Evolutionary conservation across 2,888 invertebrate genomes (phyloP).

Genomic region (Sussaba pulchella): DNA sequence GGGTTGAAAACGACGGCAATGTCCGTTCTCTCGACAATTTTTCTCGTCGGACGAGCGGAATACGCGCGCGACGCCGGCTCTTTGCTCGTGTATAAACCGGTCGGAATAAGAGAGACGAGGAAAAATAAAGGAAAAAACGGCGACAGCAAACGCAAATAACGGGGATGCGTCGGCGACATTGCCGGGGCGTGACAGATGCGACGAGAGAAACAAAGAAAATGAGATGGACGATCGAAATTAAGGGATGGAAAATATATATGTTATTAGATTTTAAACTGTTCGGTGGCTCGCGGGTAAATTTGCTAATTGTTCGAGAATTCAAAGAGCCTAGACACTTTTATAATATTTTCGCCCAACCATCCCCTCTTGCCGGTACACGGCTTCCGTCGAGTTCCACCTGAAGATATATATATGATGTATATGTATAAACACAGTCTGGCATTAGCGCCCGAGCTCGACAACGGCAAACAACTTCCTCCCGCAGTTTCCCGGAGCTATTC

Average conservation of each 20-base stretch:
- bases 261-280: constrained; percentile 79
- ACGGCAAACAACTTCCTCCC: constrained; percentile 60
- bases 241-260: constrained; percentile 63
- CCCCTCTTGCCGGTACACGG: not conserved
- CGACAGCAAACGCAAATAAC: constrained; percentile 42
- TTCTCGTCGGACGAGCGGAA: constrained; percentile 41
- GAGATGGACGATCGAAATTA: constrained; percentile 2
- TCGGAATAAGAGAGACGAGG: constrained; percentile 33
- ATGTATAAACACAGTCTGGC: constrained; percentile 62
- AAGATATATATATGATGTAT: constrained; percentile 20
- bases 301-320: constrained; percentile 74
- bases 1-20: constrained; percentile 38
- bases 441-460: constrained; percentile 52
- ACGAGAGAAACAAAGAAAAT: constrained; percentile 21
- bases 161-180: constrained; percentile 19
- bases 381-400: constrained; percentile 17
- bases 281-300: constrained; percentile 69
- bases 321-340: constrained; percentile 62
- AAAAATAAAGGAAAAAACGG: constrained; percentile 19
- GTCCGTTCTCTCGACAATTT: constrained; percentile 51
- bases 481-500: constrained; percentile 58
- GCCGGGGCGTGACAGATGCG: not conserved
- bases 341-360: constrained; percentile 53
- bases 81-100: constrained; percentile 37
- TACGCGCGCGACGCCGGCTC: constrained; percentile 1